phyloP scores from a whole-genome alignment of 2,888 invertebrate genomes.

The Agrotis segetum region DNA sequence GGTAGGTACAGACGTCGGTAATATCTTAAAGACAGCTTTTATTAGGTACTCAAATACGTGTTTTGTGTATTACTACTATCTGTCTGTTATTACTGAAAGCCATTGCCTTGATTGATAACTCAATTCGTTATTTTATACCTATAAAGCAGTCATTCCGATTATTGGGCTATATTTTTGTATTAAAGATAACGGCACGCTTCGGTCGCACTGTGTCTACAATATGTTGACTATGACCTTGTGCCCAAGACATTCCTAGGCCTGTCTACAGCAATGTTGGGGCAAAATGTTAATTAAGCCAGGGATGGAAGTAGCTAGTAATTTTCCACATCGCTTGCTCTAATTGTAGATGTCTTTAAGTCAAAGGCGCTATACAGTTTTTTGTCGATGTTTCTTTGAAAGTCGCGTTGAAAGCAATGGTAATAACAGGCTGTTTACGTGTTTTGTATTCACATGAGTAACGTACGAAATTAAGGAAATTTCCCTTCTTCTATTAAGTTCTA shows the following conservation, averaged over 20 bases:
- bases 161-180: slow-evolving; percentile 54
- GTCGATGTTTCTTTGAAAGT: not conserved
- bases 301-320: slow-evolving; percentile 35
- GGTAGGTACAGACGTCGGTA: not conserved
- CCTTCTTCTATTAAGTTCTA: not conserved
- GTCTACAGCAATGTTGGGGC: slow-evolving; percentile 11
- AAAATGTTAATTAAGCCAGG: slow-evolving; percentile 44
- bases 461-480: not conserved
- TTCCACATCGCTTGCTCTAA: slow-evolving; percentile 51
- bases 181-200: slow-evolving; percentile 11
- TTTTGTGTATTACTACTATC: not conserved
- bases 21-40: not conserved
- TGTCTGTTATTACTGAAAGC: slow-evolving; percentile 22
- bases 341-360: slow-evolving; percentile 39
- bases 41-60: slow-evolving; percentile 6
- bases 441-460: not conserved
- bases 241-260: slow-evolving; percentile 35
- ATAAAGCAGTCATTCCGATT: slow-evolving; percentile 31
- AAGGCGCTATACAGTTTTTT: slow-evolving; percentile 20
- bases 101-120: slow-evolving; percentile 35
- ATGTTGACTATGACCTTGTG: slow-evolving; percentile 52
- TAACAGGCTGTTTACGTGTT: not conserved
- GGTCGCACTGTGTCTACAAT: slow-evolving; percentile 12
- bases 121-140: slow-evolving; percentile 32
- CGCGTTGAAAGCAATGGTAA: not conserved